Conservation (phyloP, 2,888 invertebrate species). For the Tinea pellionella region DNA sequence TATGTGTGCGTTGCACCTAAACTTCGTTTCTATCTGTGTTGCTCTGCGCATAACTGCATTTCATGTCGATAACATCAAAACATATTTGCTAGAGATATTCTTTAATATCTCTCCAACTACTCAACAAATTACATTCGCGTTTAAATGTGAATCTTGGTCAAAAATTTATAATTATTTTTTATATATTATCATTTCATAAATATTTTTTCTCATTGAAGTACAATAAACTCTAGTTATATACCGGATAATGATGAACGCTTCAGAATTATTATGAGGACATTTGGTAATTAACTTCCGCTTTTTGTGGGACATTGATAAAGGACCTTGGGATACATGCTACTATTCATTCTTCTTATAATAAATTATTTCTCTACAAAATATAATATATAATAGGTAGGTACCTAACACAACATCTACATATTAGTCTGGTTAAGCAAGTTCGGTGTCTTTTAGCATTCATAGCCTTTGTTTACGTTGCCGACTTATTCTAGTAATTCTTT, state of each 20-base stretch:
- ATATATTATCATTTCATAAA: no score
- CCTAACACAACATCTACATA: not conserved
- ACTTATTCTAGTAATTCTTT: not conserved
- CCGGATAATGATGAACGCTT: conserved; percentile 4
- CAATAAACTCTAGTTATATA: not conserved
- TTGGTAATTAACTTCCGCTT: conserved; percentile 12
- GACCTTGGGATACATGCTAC: not conserved
- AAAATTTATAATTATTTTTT: no score
- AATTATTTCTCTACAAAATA: not conserved
- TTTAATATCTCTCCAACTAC: no score
- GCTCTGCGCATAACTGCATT: not conserved
- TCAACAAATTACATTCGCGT: no score
- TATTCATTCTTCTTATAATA: not conserved
- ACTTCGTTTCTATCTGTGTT: conserved; percentile 17
- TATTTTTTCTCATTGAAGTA: not conserved
- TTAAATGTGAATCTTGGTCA: no score
- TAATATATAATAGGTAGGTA: no score
- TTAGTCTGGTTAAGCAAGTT: not conserved
- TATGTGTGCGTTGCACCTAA: conserved; percentile 51
- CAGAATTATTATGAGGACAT: conserved; percentile 9
- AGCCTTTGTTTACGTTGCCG: conserved; percentile 1
- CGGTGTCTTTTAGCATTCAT: not conserved
- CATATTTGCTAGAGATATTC: not conserved
- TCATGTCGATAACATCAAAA: not conserved
- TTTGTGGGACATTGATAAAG: not conserved